Evolutionary conservation across 2,113 vertebrate species (phyloP).

Genomic region (Osmerus eperlanus): DNA sequence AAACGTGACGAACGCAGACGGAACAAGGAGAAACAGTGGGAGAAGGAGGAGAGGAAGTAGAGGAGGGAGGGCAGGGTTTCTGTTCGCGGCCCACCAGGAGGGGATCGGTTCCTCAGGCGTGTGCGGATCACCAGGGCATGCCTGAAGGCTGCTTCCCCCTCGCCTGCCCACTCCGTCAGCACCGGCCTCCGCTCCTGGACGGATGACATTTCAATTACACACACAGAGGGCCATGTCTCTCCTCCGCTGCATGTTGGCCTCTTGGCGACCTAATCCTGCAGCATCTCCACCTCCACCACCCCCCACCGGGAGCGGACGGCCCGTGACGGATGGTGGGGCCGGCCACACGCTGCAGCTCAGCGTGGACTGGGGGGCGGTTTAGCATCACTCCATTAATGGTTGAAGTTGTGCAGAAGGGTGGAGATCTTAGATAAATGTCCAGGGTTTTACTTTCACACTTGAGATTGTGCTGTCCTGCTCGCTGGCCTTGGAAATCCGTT

Average conservation of each 20-base stretch:
- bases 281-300: slow-evolving; percentile 34
- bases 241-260: slow-evolving; percentile 36
- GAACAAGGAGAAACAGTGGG: slow-evolving; percentile 17
- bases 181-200: slow-evolving; percentile 68
- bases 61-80: slow-evolving; percentile 52
- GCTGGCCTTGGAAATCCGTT: too few relatives aligned
- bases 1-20: background rate
- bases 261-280: slow-evolving; percentile 60
- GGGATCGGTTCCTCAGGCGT: slow-evolving; percentile 70
- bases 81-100: slow-evolving; percentile 39
- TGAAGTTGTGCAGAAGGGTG: too few relatives aligned
- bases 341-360: background rate
- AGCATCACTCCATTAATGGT: too few relatives aligned
- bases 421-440: too few relatives aligned
- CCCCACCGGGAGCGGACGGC: slow-evolving; percentile 34
- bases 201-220: slow-evolving; percentile 78
- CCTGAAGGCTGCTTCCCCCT: slow-evolving; percentile 54
- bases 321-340: background rate
- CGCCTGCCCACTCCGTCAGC: slow-evolving; percentile 41
- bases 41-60: background rate
- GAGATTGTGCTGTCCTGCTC: too few relatives aligned
- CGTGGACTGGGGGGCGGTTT: too few relatives aligned
- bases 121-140: slow-evolving; percentile 64
- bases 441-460: too few relatives aligned
- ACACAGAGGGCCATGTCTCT: slow-evolving; percentile 46